Evolutionary conservation across 2,888 invertebrate species (phyloP).

Genomic region (Globia sparganii): DNA sequence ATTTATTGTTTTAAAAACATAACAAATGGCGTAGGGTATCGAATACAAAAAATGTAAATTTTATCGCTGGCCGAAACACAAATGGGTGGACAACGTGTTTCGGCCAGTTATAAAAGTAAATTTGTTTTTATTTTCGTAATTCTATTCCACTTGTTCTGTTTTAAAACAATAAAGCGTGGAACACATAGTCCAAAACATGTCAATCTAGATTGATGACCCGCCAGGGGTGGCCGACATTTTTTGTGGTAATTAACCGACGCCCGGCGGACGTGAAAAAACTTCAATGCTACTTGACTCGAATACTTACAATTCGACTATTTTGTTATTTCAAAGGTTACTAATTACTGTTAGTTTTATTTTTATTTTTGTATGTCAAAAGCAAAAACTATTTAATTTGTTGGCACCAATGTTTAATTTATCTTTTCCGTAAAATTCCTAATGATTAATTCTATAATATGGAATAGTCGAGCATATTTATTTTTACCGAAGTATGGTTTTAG

Average conservation of each 20-base stretch:
- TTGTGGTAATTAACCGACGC: conserved; percentile 83
- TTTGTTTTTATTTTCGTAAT: conserved; percentile 2
- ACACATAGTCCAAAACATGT: conserved; percentile 75
- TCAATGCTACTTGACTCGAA: conserved; percentile 60
- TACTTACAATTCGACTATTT: conserved; percentile 59
- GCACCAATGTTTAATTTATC: not conserved
- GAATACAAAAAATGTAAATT: not conserved
- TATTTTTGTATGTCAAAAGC: conserved; percentile 1
- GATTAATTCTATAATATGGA: not conserved
- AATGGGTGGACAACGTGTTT: not conserved
- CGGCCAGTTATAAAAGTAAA: not conserved
- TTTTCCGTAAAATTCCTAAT: not conserved
- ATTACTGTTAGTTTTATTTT: conserved; percentile 56
- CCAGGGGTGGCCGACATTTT: conserved; percentile 85
- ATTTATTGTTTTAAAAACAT: no score
- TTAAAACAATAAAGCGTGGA: conserved; percentile 65
- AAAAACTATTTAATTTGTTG: conserved; percentile 1
- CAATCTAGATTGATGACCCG: conserved; percentile 85
- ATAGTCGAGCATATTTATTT: not conserved
- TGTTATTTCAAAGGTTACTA: conserved; percentile 67
- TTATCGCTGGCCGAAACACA: not conserved
- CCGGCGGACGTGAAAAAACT: conserved; percentile 63
- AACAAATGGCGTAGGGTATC: no score
- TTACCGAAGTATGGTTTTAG: not conserved
- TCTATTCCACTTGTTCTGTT: conserved; percentile 42